Base-by-base conservation (phyloP, 2,113 vertebrate genomes). In the Donacobius atricapilla region DNA sequence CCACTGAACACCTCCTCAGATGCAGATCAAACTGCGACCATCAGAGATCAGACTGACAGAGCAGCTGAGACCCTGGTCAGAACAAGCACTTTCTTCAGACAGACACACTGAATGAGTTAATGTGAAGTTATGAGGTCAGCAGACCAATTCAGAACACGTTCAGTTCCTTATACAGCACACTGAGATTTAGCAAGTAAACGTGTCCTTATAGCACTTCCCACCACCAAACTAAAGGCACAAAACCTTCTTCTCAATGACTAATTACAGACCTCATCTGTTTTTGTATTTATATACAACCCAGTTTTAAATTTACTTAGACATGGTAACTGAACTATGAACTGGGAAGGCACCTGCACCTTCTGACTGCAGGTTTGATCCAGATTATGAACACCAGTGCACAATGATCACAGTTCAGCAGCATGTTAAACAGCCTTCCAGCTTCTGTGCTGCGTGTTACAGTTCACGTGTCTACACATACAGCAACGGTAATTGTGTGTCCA, bases 61-160 rank as follows among this genome's bases (percentile, higher is more conserved):
- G 7, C 2, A 63, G 11, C 5, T 7, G 4, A 44, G 14, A 17
- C 7, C 24, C 0, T 8, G 1, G 7, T 11, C 47, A 69, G 13
- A 75, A 42, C 4, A 31, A 25, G 2, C 8, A 5, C 22, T 1
- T 27, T 57, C 16, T 31, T 37, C n/a, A 42, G 9, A 33, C 17
- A 39, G 5, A 33, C 3, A n/a, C 2, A 20, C 0, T n/a, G n/a
- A n/a, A n/a, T 2, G 0, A 17, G 12, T 9, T 7, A 33, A 7
- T 21, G 1, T 2, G 6, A 30, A 30, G 1, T 40, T 35, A n/a
- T 5, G 6, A 56, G 4, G 2, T 2, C 51, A 66, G 9, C 1
- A 58, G 0, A 20, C 4, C 3, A 2, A 9, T 9, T 27, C 8
- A 13, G 9, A 40, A 31, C 5, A 33, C 8, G 1, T 5, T 37